Evolutionary conservation across 2,797 vertebrate species (phyloP), one percentile per base, ranked within the genome.

Genomic region (Darevskia nairensis): DNA sequence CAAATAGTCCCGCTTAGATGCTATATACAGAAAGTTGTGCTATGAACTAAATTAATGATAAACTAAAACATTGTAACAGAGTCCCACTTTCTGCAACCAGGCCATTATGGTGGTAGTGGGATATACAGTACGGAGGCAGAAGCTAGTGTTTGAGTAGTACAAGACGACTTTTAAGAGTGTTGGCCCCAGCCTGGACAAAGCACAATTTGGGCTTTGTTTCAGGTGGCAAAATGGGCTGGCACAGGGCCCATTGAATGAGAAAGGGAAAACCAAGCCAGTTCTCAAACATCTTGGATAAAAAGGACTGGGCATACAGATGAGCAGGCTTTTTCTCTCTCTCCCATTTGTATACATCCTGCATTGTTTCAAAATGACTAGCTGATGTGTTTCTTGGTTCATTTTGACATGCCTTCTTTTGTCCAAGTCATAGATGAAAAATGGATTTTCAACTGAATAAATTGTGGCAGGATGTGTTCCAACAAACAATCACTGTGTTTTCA

Each of bases 341-440:
- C 19, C n/a, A 64, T 59, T 79, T 25, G 77, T 35, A n/a, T 39
- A 71, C 39, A 71, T 79, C 8, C 6, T 46, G 41, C 4, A 32
- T 27, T 23, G 7, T 72, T 86, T 86, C 39, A 32, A 71, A 59
- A 46, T 59, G 27, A 29, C 17, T 46, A 27, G 19, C 15, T 46
- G n/a, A 80, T 77, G 39, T 50, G 44, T 89, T 89, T 76, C 32
- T 29, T n/a, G 84, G 84, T 44, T 3, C 64, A 72, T 19, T 88
- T 80, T 77, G 35, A 32, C 85, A 81, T 59, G 27, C 11, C n/a
- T 80, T 80, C 9, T 61, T 80, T 80, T 21, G 9, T 32, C 10
- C n/a, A 25, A 61, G 50, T 23, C 3, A 74, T 8, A 55, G 13
- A 55, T 59, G 68, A 74, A 61, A 74, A 87, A 72, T 77, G 25